A percentile compares a stretch with the other conserved stretches of the same genome.
phyloP scores from a whole-genome alignment of 2,113 vertebrate species.

The Mormyrus iriodes region DNA sequence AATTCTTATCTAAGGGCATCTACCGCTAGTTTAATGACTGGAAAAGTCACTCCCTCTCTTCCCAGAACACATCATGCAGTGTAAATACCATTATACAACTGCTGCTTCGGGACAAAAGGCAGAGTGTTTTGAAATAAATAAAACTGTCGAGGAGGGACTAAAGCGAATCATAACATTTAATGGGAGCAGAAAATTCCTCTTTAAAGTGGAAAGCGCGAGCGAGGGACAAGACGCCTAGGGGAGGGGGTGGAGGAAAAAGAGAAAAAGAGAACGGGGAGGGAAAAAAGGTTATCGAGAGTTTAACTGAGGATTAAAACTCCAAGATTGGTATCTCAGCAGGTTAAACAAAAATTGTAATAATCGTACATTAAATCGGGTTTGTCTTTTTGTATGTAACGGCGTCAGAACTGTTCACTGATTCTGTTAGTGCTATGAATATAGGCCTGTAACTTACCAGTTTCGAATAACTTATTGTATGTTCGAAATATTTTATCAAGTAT shows the following conservation, averaged over 20 bases:
- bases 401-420: background rate
- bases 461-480: background rate
- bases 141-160: conserved; percentile 38
- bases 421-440: background rate
- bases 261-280: conserved; percentile 19
- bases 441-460: background rate
- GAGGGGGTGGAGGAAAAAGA: conserved; percentile 34
- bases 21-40: conserved; percentile 28
- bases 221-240: conserved; percentile 51
- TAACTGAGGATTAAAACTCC: conserved; percentile 60
- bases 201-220: conserved; percentile 40
- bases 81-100: conserved; percentile 35
- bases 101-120: conserved; percentile 48
- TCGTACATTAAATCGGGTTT: conserved; percentile 32
- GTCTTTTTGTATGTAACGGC: background rate
- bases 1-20: conserved; percentile 37
- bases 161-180: conserved; percentile 52
- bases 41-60: conserved; percentile 38
- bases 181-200: conserved; percentile 49
- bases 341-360: conserved; percentile 42
- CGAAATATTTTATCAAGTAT: background rate
- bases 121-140: conserved; percentile 61
- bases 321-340: conserved; percentile 50
- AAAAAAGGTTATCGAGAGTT: conserved; percentile 60
- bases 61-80: conserved; percentile 5